These are phyloP conservation scores for Aleadryas rufinucha DNA, from an alignment of 2,113 vertebrate genomes.

Conservation along the genomic window DNA sequence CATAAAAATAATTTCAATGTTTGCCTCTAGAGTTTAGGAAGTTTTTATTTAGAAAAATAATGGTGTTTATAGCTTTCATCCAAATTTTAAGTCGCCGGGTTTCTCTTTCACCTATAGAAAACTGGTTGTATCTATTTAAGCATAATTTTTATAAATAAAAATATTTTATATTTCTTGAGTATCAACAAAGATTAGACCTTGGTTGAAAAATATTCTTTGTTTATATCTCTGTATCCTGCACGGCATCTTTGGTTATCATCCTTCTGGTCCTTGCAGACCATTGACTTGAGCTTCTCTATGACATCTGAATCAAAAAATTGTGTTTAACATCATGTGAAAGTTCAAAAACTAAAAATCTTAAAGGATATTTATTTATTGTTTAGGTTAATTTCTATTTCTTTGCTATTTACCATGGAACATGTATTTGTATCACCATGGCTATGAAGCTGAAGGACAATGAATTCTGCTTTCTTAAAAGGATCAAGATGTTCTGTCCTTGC, in stretches of 20 bases:
- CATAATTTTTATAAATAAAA: background rate
- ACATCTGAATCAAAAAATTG: background rate
- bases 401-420: background rate
- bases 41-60: background rate
- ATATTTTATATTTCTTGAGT: background rate
- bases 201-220: background rate
- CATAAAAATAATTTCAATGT: background rate
- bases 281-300: background rate
- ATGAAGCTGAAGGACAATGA: background rate
- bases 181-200: background rate
- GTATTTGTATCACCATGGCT: background rate
- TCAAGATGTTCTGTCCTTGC: background rate
- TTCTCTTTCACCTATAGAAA: background rate
- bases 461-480: background rate
- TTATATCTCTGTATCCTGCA: background rate
- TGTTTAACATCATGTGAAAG: background rate
- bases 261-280: background rate
- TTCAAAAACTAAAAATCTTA: background rate
- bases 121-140: background rate
- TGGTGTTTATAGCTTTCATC: background rate
- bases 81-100: background rate
- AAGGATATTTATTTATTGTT: background rate
- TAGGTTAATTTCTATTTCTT: background rate
- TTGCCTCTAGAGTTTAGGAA: background rate
- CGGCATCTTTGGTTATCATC: background rate